Evolutionary conservation across 2,888 invertebrate genomes (phyloP), one percentile per base, ranked within the genome.

Genomic region (Eristalinus aeneus): DNA sequence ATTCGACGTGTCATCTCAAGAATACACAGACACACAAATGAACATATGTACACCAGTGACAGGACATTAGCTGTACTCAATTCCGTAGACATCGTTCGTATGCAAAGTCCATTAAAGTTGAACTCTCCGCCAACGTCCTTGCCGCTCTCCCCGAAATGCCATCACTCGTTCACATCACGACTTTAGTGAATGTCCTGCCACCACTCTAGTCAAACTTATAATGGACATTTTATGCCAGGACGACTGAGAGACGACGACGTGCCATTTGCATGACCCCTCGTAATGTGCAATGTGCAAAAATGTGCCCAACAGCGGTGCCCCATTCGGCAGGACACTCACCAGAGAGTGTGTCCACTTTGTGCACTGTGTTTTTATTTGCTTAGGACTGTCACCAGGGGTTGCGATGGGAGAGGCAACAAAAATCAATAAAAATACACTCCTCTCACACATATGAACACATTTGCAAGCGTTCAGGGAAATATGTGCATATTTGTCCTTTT

Each of bases 201-300:
- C 56, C 56, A 22, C 56, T 23, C 12, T 12, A 23, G 11, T 87
- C 88, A 88, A 90, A 90, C 89, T 90, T 90, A 90, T 91, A 91
- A 91, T 91, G 91, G 90, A 90, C 89, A 90, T 91, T 91, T 91
- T 91, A 91, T 91, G 90, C 90, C 89, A 88, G 77, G 67, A 67
- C 80, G 82, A 82, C 65, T 71, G 39, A 76, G 34, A 56, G 76
- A 71, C 71, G 64, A 61, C 53, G 88, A 90, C 89, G 91, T 91
- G 90, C 89, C 90, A 90, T 91, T 91, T 90, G 90, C 91, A 91
- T 90, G 88, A 86, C 85, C 85, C 84, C 73, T 77, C 76, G 77
- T 81, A 73, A 71, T 79, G 75, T 81, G 74, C 78, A 84, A 20
- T 81, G 64, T 77, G 64, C 80, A 78, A 23, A 46, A 81, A 75